These are phyloP conservation scores for Echiichthys vipera DNA, from an alignment of 2,797 vertebrate species.

Conservation along the genomic window DNA sequence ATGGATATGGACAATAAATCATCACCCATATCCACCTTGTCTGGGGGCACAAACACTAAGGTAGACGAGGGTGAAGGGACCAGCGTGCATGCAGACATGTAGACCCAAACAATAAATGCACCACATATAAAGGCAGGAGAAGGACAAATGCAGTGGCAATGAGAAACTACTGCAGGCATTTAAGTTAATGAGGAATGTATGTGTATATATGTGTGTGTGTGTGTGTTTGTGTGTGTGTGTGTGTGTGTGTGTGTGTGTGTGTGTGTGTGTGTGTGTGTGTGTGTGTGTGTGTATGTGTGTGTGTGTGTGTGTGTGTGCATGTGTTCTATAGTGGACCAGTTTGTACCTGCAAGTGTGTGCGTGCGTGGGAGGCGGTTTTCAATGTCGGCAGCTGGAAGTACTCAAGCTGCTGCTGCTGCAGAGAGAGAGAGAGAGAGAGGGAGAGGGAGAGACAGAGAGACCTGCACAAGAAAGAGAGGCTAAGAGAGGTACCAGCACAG, in stretches of 20 bases:
- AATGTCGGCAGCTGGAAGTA: constrained; percentile 88
- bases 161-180: constrained; percentile 75
- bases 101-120: constrained; percentile 12
- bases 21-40: constrained; percentile 83
- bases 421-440: constrained; percentile 30
- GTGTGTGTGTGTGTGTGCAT: constrained; percentile 33
- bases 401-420: constrained; percentile 81
- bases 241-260: constrained; percentile 68
- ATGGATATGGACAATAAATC: constrained; percentile 86
- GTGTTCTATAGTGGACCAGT: constrained; percentile 37
- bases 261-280: too few relatives aligned
- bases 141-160: constrained; percentile 41
- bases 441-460: constrained; percentile 41
- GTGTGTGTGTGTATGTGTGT: constrained; percentile 52
- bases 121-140: constrained; percentile 12
- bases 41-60: constrained; percentile 75
- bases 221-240: constrained; percentile 23
- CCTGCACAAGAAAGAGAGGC: constrained; percentile 76
- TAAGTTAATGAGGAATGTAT: constrained; percentile 64
- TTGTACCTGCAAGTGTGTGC: constrained; percentile 57
- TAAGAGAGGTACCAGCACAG: constrained; percentile 79
- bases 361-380: constrained; percentile 80
- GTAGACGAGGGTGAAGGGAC: constrained; percentile 35
- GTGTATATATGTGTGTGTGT: constrained; percentile 39
- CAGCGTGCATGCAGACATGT: constrained; percentile 5